Evolutionary conservation across 1,140 invertebrate genomes (phyloP), one percentile per base, ranked within the genome.

Genomic region (Neodiprion lecontei): DNA sequence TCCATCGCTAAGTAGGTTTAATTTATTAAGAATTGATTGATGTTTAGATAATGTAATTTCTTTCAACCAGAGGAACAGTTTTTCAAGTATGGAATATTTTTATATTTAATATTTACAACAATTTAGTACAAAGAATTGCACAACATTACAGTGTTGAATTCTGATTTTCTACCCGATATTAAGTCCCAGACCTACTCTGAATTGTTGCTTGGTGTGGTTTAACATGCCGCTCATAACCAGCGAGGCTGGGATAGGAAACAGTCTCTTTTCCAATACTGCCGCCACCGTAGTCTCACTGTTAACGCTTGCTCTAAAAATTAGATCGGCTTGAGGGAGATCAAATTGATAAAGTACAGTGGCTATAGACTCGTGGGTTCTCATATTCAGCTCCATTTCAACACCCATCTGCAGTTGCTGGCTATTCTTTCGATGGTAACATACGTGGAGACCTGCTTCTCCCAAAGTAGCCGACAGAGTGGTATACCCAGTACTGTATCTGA

Each of bases 261-360:
- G 79, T 87, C 92, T 92, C 87, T 96, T 94, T 81, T 96, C 94
- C 74, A 96, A 86, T 1, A 93, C 91, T 5, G 90, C 94, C 21
- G 91, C 92, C 21, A 96, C 88, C 72, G 90, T 93, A 88, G 91
- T 93, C 79, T 95, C 93, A 8, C 92, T 92, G 81, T 96, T 95
- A 17, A 94, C 81, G 77, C 92, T 88, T 76, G 92, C 93, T 86
- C 90, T 91, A 81, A 96, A 94, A 1, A 90, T 86, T 9, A 94
- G 84, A 81, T 94, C 92, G n/a, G 93, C 92, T 81, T 92, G 92
- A 1, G 94, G 93, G 49, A 96, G 81, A 79, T 96, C 92, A 61
- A 94, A 83, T 83, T 94, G 93, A 81, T 96, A 96, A 50, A 91
- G 93, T 48, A 96, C 84, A 1, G 92, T 91, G 9, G 92, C 92